Base-by-base conservation (phyloP, 2,888 invertebrate species). In the Drosophila acutilabella region DNA sequence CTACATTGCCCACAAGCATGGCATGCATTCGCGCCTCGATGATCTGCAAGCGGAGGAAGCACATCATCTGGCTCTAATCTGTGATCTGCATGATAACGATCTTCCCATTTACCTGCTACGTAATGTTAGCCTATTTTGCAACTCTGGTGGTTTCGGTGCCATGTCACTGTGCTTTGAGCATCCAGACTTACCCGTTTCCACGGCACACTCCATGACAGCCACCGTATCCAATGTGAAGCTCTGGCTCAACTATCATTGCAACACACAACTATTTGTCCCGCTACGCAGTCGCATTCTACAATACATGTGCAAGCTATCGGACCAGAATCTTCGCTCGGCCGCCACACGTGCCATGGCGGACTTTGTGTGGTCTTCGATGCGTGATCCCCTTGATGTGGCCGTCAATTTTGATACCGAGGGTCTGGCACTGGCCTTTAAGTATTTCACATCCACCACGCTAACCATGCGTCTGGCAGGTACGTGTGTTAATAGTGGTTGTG, bases 331-430 rank as follows among this genome's bases (percentile, higher is more conserved):
- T 53, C 94, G 98, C 75, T 95, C 97, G 60, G 96, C 96, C 26
- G 96, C 97, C 41, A 97, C 97, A 40, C 96, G 98, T 82, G 97
- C 97, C 83, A 98, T 98, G 97, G 98, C 98, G 81, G 97, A 98
- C 93, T 97, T 98, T 90, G 98, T 98, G 95, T 98, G 98, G 98
- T 97, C 97, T 74, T 97, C 98, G 10, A 96, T 98, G 45, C 98
- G 98, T 90, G 98, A 98, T 93, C 98, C 98, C 0, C 93, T 97
- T 53, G 97, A 97, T 89, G 95, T 96, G 1, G 96, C 97, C 1
- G 93, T 96, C 36, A 95, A 96, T n/a, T 98, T 97, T 90, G 98
- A 98, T 89, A 94, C 95, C 1, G 98, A 98, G 90, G 98, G 98
- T 0, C 93, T 98, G 41, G 96, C 97, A 66, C 93, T 98, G 74